A percentile compares a stretch with the other conserved stretches of the same genome.
Conservation (phyloP, 2,797 vertebrate species). For the Mionectes olivaceus region DNA sequence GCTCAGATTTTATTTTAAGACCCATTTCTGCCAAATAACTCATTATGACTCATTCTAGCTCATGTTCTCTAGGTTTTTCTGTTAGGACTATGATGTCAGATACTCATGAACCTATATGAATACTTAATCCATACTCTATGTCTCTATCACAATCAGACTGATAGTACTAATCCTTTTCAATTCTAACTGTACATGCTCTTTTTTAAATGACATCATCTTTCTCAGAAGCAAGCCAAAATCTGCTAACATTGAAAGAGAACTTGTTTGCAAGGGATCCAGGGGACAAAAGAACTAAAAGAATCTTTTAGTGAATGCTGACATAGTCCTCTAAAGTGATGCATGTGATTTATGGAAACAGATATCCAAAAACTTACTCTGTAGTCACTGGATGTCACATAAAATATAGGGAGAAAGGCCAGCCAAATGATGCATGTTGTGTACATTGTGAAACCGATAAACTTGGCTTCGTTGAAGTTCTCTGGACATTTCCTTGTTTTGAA, state of each 20-base stretch:
- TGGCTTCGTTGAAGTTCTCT: conserved; percentile 99
- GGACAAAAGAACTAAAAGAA: not conserved
- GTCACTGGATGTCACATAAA: conserved; percentile 98
- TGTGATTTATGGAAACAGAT: not conserved
- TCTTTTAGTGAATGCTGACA: not conserved
- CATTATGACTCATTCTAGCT: not conserved
- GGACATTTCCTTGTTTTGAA: conserved; percentile 99
- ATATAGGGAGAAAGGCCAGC: conserved; percentile 99
- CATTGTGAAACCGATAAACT: conserved; percentile 99
- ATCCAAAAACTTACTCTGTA: conserved; percentile 91
- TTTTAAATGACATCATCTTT: not conserved
- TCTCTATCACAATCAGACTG: not conserved
- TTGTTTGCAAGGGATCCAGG: not conserved
- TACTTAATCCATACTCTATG: not conserved
- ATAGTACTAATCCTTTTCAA: not conserved
- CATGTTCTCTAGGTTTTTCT: not conserved
- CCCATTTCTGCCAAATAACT: not conserved
- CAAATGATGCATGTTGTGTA: conserved; percentile 99
- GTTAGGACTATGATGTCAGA: not conserved
- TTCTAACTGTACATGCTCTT: not conserved
- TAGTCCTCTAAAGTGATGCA: not conserved
- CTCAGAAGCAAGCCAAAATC: not conserved
- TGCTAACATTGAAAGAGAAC: not conserved
- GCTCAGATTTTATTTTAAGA: not conserved
- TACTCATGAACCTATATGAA: not conserved